Evolutionary conservation across 2,888 invertebrate species (phyloP).

Genomic region (Lymantria dispar): DNA sequence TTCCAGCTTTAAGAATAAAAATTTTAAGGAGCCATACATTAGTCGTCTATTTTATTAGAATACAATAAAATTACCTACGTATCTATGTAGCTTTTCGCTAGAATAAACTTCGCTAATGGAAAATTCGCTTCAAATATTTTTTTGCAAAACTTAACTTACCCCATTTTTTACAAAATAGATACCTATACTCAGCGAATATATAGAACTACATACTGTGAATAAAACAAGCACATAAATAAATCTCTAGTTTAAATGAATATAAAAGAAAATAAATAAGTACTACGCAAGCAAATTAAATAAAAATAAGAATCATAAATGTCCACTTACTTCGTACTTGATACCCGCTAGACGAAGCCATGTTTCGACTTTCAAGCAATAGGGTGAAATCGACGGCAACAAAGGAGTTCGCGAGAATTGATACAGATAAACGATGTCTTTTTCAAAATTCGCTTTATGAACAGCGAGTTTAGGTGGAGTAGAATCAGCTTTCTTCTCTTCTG

Average conservation of each 20-base stretch:
- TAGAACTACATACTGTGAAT: neutral
- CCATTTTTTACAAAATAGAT: neutral
- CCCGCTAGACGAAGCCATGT: slow-evolving; percentile 96
- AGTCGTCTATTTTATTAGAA: no score
- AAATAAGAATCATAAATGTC: slow-evolving; percentile 4
- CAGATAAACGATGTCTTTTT: slow-evolving; percentile 96
- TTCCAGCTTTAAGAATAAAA: no score
- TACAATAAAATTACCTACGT: no score
- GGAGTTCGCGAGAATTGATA: slow-evolving; percentile 97
- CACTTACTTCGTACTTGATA: slow-evolving; percentile 95
- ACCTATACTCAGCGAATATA: neutral
- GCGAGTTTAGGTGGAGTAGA: slow-evolving; percentile 88
- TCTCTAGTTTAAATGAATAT: neutral
- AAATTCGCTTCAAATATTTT: slow-evolving; percentile 6
- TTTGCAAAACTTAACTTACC: no score
- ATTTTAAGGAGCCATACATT: no score
- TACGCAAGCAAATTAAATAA: slow-evolving; percentile 29
- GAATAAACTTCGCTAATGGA: slow-evolving; percentile 4
- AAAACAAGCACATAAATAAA: neutral
- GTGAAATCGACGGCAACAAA: slow-evolving; percentile 93
- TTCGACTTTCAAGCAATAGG: slow-evolving; percentile 97
- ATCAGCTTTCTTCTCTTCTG: slow-evolving; percentile 83
- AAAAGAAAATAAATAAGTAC: neutral
- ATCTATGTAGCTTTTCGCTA: neutral
- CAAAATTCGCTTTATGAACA: slow-evolving; percentile 93